Evolutionary conservation across 2,888 invertebrate genomes (phyloP).

Genomic region (Ecliptopera silaceata): DNA sequence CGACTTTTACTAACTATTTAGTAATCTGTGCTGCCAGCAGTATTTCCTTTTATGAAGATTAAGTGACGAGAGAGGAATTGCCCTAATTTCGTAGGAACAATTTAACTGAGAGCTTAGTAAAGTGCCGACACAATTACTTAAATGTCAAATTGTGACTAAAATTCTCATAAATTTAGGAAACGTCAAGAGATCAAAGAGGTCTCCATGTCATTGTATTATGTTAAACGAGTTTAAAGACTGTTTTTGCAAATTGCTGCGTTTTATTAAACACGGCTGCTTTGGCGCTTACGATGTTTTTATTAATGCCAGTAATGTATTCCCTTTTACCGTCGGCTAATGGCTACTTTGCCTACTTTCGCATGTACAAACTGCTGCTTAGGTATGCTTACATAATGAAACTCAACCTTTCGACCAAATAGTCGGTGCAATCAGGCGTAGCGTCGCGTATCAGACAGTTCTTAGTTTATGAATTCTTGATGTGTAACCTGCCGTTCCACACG

Average conservation of each 20-base stretch:
- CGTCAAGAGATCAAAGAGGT: constrained; percentile 8
- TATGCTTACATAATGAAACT: background rate
- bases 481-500: background rate
- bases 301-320: background rate
- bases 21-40: constrained; percentile 7
- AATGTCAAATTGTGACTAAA: constrained; percentile 24
- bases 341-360: background rate
- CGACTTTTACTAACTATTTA: constrained; percentile 1
- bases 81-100: constrained; percentile 20
- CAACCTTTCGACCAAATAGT: background rate
- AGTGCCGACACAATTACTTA: constrained; percentile 24
- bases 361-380: background rate
- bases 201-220: background rate
- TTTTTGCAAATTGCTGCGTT: background rate
- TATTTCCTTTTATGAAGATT: constrained; percentile 26
- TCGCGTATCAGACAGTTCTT: background rate
- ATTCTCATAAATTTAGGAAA: constrained; percentile 13
- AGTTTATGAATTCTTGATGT: constrained; percentile 12
- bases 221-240: background rate
- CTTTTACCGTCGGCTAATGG: background rate
- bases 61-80: constrained; percentile 21
- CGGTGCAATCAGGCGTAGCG: constrained; percentile 5
- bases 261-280: background rate
- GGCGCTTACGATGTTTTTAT: background rate
- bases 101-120: constrained; percentile 23